Evolutionary conservation across 2,888 invertebrate genomes (phyloP), one percentile per base, ranked within the genome.

Genomic region (Eudemis profundana): DNA sequence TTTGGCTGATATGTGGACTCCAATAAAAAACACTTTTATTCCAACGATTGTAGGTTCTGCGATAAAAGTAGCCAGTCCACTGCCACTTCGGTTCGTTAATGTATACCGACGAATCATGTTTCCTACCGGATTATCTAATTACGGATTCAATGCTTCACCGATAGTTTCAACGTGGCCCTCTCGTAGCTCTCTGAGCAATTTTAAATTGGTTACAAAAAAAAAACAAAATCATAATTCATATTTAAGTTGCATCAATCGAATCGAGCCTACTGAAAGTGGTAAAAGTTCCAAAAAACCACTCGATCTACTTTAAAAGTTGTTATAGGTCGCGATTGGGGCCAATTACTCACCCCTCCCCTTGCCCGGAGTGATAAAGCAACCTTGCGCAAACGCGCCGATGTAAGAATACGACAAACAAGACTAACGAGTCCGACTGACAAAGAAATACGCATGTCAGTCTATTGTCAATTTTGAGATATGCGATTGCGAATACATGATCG

Each of bases 371-470:
- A 21, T 21, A 12, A 4, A 5, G 4, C 4, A 19, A 50, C 29
- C 67, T 84, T 84, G 78, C 78, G 78, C 73, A 82, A 83, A 68
- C 60, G 71, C 5, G 10, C 67, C 68, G 74, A 81, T 76, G 75
- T 75, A 76, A 75, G 78, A 78, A 78, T 17, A 44, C 56, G 17
- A 54, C 40, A 54, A 73, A 69, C 73, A 64, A 61, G 70, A 62
- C 68, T 68, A 61, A 70, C 76, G 71, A 61, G 74, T 72, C 69
- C 59, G 40, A 33, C 54, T 49, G 33, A 44, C 17, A 53, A 59
- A 47, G 4, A n/a, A n/a, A n/a, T n/a, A n/a, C 23, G 40, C 36
- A 36, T 5, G 54, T 54, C 54, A 17, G 54, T 42, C 42, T n/a
- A 42, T 56, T 56, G 56, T 56, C 17, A 42, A 29, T 54, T 54